Evolutionary conservation across 2,888 invertebrate genomes (phyloP).

Genomic region (Eupsilia transversa): DNA sequence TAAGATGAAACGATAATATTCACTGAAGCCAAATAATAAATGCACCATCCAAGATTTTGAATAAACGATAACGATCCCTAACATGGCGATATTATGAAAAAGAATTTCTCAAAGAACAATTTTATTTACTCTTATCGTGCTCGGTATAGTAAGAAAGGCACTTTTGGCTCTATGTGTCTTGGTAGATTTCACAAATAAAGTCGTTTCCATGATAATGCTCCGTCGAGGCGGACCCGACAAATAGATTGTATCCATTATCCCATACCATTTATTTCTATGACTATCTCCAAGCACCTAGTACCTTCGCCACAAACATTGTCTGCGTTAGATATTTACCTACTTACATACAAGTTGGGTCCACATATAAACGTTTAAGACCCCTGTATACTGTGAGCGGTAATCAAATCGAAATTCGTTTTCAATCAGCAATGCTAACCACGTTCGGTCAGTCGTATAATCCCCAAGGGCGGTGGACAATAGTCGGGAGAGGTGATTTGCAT

Average conservation of each 20-base stretch:
- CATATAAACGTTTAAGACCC: slow-evolving; percentile 73
- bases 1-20: slow-evolving; percentile 19
- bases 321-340: slow-evolving; percentile 57
- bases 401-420: slow-evolving; percentile 83
- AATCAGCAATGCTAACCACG: slow-evolving; percentile 85
- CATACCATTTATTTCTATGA: slow-evolving; percentile 70
- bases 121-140: slow-evolving; percentile 46
- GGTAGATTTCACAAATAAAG: slow-evolving; percentile 71
- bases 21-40: slow-evolving; percentile 25
- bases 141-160: slow-evolving; percentile 38
- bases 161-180: slow-evolving; percentile 52
- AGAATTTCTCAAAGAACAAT: slow-evolving; percentile 31
- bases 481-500: slow-evolving; percentile 87
- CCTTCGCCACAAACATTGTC: slow-evolving; percentile 55
- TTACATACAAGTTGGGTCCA: slow-evolving; percentile 57
- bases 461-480: slow-evolving; percentile 88
- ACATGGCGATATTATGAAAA: slow-evolving; percentile 34
- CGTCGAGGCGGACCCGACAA: slow-evolving; percentile 67
- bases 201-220: slow-evolving; percentile 72
- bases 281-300: slow-evolving; percentile 65
- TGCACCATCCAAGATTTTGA: neutral
- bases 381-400: slow-evolving; percentile 74
- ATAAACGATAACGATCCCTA: slow-evolving; percentile 36
- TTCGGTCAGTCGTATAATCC: slow-evolving; percentile 81
- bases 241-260: slow-evolving; percentile 71